Base-by-base conservation (phyloP, 2,113 vertebrate genomes). In the Plotosus lineatus region DNA sequence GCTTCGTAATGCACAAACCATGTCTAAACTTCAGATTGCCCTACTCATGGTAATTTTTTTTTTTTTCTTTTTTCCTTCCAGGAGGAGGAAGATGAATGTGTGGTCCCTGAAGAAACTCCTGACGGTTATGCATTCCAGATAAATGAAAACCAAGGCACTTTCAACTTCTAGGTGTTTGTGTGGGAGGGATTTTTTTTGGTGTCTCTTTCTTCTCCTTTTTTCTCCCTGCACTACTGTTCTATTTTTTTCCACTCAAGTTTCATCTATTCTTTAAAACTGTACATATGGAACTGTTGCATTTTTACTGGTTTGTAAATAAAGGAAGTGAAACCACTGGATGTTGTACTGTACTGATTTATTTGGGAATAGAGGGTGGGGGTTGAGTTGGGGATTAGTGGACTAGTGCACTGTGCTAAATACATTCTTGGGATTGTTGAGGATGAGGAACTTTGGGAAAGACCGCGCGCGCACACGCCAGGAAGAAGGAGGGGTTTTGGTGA, bases 151-250 rank as follows among this genome's bases (percentile, higher is more conserved):
- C 90, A 95, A 77, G 91, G 92, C 85, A 92, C 94, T 89, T 99
- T 98, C 85, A 94, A 94, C 82, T 99, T 99, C 84, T 99, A 94
- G 82, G 92, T 85, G 91, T 94, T 88, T 99, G 98, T 84, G 93
- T 93, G 80, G 98, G 93, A 94, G 80, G 98, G 98, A 81, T 98
- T 94, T 28, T 4, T 56, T 87, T 85, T 82, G 77, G 65, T 56
- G 61, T 81, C 71, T 86, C 51, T 89, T 81, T 85, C 88, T 2
- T 3, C 33, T 23, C 1, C 6, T 15, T 2, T 4, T 9, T 17
- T 1, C 4, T 69, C 44, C 63, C 1, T 71, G 42, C 7, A 2
- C 80, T 72, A 31, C 69, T 51, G 77, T 91, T 75, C 75, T 56
- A 12, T 76, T 58, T 31, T 15, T 91, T 81, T 91, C 78, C 66